phyloP scores from a whole-genome alignment of 1,140 invertebrate genomes.

The Drosophila obscura region DNA sequence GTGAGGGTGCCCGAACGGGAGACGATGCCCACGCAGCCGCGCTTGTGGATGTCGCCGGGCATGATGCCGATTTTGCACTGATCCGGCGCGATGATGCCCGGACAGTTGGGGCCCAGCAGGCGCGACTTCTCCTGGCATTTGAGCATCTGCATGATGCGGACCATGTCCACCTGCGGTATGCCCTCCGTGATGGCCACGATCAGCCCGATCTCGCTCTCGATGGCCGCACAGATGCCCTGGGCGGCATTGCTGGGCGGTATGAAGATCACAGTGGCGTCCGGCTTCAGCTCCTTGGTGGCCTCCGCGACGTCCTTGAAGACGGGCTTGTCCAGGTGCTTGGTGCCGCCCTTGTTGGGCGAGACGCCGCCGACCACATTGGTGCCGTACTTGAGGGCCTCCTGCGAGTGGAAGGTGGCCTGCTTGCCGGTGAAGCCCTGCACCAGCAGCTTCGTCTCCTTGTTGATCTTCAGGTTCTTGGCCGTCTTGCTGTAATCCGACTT shows the following conservation, averaged over 20 bases:
- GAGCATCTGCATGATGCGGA: slow-evolving; percentile 95
- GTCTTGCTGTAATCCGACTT: slow-evolving; percentile 85
- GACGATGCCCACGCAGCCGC: slow-evolving; percentile 96
- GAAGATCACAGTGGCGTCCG: slow-evolving; percentile 97
- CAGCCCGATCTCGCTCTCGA: slow-evolving; percentile 98
- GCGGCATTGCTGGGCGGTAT: slow-evolving; percentile 97
- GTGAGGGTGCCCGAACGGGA: slow-evolving; percentile 99
- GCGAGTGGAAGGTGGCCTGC: slow-evolving; percentile 96
- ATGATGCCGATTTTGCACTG: slow-evolving; percentile 99
- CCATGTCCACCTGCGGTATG: slow-evolving; percentile 99
- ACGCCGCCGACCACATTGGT: slow-evolving; percentile 98
- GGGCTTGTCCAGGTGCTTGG: slow-evolving; percentile 95
- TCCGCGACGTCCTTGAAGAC: slow-evolving; percentile 94
- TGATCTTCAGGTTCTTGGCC: slow-evolving; percentile 92
- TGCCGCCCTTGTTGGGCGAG: slow-evolving; percentile 97
- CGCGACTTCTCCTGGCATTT: slow-evolving; percentile 94
- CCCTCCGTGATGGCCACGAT: slow-evolving; percentile 99
- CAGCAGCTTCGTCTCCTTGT: slow-evolving; percentile 95
- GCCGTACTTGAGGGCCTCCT: slow-evolving; percentile 98
- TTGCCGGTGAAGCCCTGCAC: slow-evolving; percentile 98
- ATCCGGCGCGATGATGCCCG: slow-evolving; percentile 98
- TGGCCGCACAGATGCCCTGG: slow-evolving; percentile 95
- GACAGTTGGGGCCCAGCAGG: slow-evolving; percentile 98
- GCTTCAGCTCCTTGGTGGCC: slow-evolving; percentile 92
- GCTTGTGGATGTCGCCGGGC: slow-evolving; percentile 98